Evolutionary conservation across 2,113 vertebrate genomes (phyloP).

Genomic region (Mustela lutreola): DNA sequence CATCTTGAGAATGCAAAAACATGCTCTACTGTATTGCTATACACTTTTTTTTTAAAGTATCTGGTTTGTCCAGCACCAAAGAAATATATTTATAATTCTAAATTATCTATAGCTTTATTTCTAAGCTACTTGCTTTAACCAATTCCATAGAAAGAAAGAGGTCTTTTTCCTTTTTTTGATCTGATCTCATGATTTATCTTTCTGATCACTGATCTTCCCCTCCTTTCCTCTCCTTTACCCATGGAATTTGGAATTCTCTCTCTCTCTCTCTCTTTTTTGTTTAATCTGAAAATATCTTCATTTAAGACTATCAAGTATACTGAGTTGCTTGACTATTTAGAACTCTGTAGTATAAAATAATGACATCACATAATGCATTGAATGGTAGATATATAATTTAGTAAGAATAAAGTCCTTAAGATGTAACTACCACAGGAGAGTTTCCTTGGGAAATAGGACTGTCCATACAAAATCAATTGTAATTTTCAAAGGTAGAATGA

Average conservation of each 20-base stretch:
- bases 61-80: neutral
- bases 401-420: neutral
- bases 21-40: neutral
- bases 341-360: neutral
- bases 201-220: neutral
- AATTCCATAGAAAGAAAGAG: neutral
- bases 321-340: neutral
- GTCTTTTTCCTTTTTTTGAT: neutral
- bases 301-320: neutral
- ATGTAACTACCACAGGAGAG: neutral
- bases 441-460: neutral
- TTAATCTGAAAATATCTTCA: neutral
- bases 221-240: neutral
- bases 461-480: neutral
- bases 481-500: constrained; percentile 24
- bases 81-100: neutral
- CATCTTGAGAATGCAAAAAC: neutral
- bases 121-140: neutral
- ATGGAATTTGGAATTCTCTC: neutral
- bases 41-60: neutral
- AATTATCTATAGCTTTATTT: constrained; percentile 33
- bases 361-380: neutral
- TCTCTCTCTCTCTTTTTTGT: neutral
- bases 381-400: neutral
- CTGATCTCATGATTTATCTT: neutral